These are phyloP conservation scores for Rhynchophorus ferrugineus DNA, from an alignment of 1,140 invertebrate genomes.

Conservation along the genomic window DNA sequence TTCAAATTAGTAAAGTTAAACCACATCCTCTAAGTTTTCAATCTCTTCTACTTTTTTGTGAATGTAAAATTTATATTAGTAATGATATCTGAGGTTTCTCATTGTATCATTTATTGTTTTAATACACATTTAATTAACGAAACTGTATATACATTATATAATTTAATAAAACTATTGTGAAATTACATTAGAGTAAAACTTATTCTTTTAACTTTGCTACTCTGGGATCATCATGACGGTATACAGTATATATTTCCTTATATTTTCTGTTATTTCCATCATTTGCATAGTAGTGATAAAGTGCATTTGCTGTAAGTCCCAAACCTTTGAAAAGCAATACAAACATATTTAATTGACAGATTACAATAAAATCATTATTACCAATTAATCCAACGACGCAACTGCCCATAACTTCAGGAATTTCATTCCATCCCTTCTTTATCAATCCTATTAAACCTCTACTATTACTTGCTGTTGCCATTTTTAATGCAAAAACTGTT, in stretches of 20 bases:
- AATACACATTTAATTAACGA: conserved; percentile 9
- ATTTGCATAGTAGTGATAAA: conserved; percentile 46
- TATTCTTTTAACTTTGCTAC: conserved; percentile 27
- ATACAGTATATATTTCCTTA: conserved; percentile 52
- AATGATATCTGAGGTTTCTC: too few relatives aligned
- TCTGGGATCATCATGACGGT: conserved; percentile 54
- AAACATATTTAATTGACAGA: too few relatives aligned
- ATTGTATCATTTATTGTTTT: too few relatives aligned
- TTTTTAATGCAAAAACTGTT: too few relatives aligned
- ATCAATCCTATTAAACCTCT: conserved; percentile 36
- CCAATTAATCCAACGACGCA: conserved; percentile 46
- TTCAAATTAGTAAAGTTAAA: too few relatives aligned
- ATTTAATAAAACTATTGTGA: conserved; percentile 23
- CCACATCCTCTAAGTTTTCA: too few relatives aligned
- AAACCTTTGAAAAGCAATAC: conserved; percentile 28
- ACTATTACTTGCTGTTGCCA: conserved; percentile 12
- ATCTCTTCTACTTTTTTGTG: too few relatives aligned
- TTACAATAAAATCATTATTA: too few relatives aligned
- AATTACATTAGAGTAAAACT: too few relatives aligned
- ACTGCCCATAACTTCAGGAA: conserved; percentile 56
- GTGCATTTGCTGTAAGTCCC: conserved; percentile 39
- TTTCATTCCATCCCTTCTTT: conserved; percentile 54
- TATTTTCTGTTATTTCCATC: conserved; percentile 57
- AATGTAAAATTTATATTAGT: too few relatives aligned
- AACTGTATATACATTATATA: conserved; percentile 6